Evolutionary conservation across 2,113 vertebrate species (phyloP).

Genomic region (Zosterops hypoxanthus): DNA sequence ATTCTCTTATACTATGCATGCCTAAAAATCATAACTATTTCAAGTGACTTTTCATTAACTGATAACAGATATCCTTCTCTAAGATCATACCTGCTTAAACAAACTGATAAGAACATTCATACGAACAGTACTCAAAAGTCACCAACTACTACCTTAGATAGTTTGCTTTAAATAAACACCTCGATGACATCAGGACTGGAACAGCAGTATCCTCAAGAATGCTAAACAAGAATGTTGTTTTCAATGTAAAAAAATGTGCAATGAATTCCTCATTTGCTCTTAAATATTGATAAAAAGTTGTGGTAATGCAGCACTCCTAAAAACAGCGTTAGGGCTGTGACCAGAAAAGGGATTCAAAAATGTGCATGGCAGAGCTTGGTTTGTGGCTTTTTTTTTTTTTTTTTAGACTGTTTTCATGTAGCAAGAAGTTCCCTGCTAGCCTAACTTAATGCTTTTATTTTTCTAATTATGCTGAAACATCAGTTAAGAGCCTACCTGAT

Average conservation of each 20-base stretch:
- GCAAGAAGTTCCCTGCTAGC: conserved; percentile 61
- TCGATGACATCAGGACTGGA: conserved; percentile 34
- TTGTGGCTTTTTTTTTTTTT: not conserved
- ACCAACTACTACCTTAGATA: conserved; percentile 11
- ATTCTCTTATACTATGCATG: not conserved
- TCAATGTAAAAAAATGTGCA: conserved; percentile 13
- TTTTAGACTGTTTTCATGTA: conserved; percentile 23
- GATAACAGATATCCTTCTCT: not conserved
- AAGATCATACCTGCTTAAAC: not conserved
- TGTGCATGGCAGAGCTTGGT: not conserved
- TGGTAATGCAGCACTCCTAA: not conserved
- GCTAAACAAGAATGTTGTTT: conserved; percentile 47
- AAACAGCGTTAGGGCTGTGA: not conserved
- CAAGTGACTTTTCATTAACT: not conserved
- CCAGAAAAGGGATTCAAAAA: conserved; percentile 17
- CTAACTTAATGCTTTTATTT: conserved; percentile 53
- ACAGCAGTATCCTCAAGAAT: conserved; percentile 48
- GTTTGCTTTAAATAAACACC: conserved; percentile 11
- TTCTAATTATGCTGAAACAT: conserved; percentile 75
- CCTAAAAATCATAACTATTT: conserved; percentile 18
- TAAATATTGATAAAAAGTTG: not conserved
- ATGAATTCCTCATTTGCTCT: not conserved
- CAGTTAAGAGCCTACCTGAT: conserved; percentile 85
- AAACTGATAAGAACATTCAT: conserved; percentile 20
- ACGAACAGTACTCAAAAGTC: not conserved